phyloP scores from a whole-genome alignment of 2,888 invertebrate species.

The Pandemis heparana region DNA sequence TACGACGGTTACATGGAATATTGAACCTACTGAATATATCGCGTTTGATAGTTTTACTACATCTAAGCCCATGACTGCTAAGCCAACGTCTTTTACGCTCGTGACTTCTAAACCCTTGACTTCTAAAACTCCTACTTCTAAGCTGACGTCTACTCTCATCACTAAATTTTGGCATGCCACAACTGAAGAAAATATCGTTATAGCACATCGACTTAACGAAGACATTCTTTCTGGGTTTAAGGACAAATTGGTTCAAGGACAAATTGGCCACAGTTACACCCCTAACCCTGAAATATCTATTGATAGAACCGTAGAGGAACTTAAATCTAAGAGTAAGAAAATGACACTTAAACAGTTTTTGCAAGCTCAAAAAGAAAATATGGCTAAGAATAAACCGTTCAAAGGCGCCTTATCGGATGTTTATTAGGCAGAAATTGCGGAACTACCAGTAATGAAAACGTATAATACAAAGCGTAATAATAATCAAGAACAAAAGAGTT shows the following conservation, averaged over 20 bases:
- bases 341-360: not conserved
- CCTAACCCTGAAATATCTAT: not conserved
- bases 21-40: slow-evolving; percentile 3
- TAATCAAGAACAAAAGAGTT: not conserved
- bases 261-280: not conserved
- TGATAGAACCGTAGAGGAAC: not conserved
- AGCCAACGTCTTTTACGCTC: not conserved
- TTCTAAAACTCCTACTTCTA: not conserved
- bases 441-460: not conserved
- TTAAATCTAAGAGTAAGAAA: not conserved
- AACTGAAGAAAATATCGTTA: not conserved
- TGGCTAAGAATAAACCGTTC: not conserved
- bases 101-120: not conserved
- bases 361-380: not conserved
- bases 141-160: not conserved
- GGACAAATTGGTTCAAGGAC: not conserved
- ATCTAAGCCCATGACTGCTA: not conserved
- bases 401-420: not conserved
- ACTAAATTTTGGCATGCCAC: not conserved
- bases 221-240: not conserved
- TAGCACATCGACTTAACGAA: not conserved
- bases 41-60: slow-evolving; percentile 1
- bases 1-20: not conserved
- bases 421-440: not conserved
- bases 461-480: not conserved